These are phyloP conservation scores for Gracilinanus agilis DNA, from an alignment of 2,113 vertebrate genomes.

Conservation along the genomic window DNA sequence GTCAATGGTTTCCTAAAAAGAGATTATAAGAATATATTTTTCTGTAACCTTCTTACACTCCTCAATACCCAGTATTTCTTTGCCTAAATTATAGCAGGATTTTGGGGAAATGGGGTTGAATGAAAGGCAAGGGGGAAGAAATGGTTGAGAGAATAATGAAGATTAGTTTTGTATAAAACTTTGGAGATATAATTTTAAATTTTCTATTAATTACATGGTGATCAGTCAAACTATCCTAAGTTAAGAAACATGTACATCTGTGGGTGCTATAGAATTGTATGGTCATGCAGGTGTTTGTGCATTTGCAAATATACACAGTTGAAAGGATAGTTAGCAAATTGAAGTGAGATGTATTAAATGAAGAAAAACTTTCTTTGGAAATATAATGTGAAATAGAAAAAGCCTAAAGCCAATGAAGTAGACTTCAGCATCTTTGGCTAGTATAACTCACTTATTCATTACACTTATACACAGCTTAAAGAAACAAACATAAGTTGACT, in stretches of 20 bases:
- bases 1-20: no score
- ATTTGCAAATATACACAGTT: background rate
- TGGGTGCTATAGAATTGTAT: fast-evolving
- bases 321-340: conserved; percentile 44
- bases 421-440: background rate
- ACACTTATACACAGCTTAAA: conserved; percentile 25
- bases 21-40: no score
- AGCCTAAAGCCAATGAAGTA: conserved; percentile 43
- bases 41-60: no score
- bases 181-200: background rate
- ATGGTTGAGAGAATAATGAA: no score
- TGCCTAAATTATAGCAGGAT: no score
- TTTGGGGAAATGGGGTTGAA: background rate
- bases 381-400: conserved; percentile 31
- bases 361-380: background rate
- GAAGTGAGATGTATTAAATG: background rate
- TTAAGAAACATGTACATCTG: fast-evolving
- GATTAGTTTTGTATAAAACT: background rate
- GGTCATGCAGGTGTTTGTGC: fast-evolving
- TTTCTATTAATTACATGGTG: fast-evolving
- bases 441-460: conserved; percentile 13
- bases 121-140: background rate
- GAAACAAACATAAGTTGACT: conserved; percentile 49
- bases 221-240: background rate
- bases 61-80: no score